Evolutionary conservation across 2,888 invertebrate species (phyloP).

Genomic region (Theristus sp.): DNA sequence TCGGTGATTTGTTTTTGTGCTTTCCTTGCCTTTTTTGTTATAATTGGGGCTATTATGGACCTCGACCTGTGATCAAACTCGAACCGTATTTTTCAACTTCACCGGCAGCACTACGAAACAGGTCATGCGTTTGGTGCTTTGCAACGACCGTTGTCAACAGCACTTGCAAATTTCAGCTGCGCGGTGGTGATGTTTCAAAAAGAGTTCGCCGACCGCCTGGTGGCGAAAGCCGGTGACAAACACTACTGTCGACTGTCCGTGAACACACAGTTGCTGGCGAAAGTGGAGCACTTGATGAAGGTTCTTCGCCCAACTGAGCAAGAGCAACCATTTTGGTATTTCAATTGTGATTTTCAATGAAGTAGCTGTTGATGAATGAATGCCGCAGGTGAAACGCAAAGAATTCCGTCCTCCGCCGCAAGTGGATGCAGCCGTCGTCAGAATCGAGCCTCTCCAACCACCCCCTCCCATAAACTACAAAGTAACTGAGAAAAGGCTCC

Average conservation of each 20-base stretch:
- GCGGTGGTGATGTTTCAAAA: slow-evolving; percentile 96
- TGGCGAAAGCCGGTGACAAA: slow-evolving; percentile 92
- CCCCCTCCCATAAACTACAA: slow-evolving; percentile 78
- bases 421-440: slow-evolving; percentile 92
- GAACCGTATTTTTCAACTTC: no score
- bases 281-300: slow-evolving; percentile 89
- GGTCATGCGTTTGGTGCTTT: no score
- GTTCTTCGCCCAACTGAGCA: no score
- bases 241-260: slow-evolving; percentile 83
- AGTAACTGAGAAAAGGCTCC: slow-evolving; percentile 21
- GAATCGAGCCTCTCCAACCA: slow-evolving; percentile 90
- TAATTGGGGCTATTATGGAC: not conserved
- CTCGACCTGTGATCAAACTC: no score
- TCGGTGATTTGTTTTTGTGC: not conserved
- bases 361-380: no score
- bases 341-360: no score
- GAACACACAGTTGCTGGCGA: slow-evolving; percentile 80
- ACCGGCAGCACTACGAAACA: no score
- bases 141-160: no score
- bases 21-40: no score
- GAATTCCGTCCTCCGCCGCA: slow-evolving; percentile 97
- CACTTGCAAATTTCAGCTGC: slow-evolving; percentile 50
- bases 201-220: slow-evolving; percentile 88
- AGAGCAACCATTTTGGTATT: no score
- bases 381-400: slow-evolving; percentile 65